phyloP scores from a whole-genome alignment of 2,888 invertebrate species.

The Sarcophaga caerulescens region DNA sequence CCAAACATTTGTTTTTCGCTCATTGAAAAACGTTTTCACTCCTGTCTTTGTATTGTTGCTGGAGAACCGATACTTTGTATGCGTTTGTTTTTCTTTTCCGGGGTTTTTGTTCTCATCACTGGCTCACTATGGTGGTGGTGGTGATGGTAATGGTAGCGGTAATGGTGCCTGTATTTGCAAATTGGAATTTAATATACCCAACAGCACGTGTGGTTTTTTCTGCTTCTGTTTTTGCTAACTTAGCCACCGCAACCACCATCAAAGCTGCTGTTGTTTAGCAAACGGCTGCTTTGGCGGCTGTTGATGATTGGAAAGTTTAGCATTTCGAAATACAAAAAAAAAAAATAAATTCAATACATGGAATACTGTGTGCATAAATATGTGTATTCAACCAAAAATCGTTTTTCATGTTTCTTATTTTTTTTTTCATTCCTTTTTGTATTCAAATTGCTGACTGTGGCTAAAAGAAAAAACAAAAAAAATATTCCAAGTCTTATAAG shows the following conservation, averaged over 20 bases:
- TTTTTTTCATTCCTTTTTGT: neutral
- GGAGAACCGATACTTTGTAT: neutral
- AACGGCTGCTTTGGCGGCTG: neutral
- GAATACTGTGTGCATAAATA: too few relatives aligned
- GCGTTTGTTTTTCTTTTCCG: neutral
- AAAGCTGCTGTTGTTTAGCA: neutral
- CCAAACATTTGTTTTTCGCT: conserved; percentile 53
- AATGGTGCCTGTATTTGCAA: conserved; percentile 42
- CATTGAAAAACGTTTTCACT: neutral
- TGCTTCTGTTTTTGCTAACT: conserved; percentile 20
- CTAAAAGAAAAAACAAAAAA: conserved; percentile 2
- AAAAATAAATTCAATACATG: neutral
- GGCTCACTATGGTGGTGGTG: neutral
- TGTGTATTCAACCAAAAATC: conserved; percentile 37
- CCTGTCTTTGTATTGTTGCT: neutral
- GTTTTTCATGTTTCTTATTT: conserved; percentile 24
- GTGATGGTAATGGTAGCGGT: neutral
- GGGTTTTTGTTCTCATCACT: too few relatives aligned
- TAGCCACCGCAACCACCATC: conserved; percentile 5
- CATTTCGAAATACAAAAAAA: conserved; percentile 31
- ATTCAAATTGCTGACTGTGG: conserved; percentile 52
- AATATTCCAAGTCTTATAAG: neutral
- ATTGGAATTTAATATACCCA: conserved; percentile 64
- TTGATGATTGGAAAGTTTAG: conserved; percentile 53
- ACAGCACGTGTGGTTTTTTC: conserved; percentile 53